Conservation (phyloP, 2,888 invertebrate genomes). For the Melanchra persicariae region DNA sequence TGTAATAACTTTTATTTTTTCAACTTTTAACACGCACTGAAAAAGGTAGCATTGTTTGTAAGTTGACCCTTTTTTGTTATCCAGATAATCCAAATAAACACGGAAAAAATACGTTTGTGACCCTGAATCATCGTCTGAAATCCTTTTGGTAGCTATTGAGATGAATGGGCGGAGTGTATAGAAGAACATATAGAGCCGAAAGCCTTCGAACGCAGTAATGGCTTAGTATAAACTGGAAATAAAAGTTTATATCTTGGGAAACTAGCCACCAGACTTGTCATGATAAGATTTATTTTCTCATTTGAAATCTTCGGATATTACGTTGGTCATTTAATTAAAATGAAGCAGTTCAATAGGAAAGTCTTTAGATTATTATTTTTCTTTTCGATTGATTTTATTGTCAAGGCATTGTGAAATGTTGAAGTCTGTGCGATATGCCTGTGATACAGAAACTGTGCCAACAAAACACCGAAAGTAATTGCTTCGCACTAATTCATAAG, state of each 20-base stretch:
- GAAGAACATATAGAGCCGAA: slow-evolving; percentile 22
- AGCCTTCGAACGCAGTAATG: slow-evolving; percentile 21
- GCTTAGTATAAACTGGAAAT: not conserved
- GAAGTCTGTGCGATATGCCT: not conserved
- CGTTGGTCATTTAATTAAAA: not conserved
- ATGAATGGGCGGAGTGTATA: slow-evolving; percentile 25
- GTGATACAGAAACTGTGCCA: not conserved
- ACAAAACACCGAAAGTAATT: slow-evolving; percentile 9
- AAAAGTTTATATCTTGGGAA: slow-evolving; percentile 4
- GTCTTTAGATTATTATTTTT: too few species aligned
- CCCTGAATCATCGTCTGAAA: slow-evolving; percentile 44
- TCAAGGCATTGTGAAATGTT: not conserved
- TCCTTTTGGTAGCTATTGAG: slow-evolving; percentile 39
- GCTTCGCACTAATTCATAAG: not conserved
- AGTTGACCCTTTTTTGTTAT: slow-evolving; percentile 59
- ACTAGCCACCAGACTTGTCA: slow-evolving; percentile 11
- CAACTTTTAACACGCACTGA: slow-evolving; percentile 26
- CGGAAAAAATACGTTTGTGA: slow-evolving; percentile 54
- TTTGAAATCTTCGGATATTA: not conserved
- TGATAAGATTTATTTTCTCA: slow-evolving; percentile 16
- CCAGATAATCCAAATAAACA: slow-evolving; percentile 63
- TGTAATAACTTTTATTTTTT: slow-evolving; percentile 55
- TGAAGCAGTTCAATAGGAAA: not conserved
- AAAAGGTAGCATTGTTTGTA: slow-evolving; percentile 58
- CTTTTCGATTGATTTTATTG: too few species aligned